These are phyloP conservation scores for Laupala kohalensis DNA, from an alignment of 1,140 invertebrate genomes.

Conservation along the genomic window DNA sequence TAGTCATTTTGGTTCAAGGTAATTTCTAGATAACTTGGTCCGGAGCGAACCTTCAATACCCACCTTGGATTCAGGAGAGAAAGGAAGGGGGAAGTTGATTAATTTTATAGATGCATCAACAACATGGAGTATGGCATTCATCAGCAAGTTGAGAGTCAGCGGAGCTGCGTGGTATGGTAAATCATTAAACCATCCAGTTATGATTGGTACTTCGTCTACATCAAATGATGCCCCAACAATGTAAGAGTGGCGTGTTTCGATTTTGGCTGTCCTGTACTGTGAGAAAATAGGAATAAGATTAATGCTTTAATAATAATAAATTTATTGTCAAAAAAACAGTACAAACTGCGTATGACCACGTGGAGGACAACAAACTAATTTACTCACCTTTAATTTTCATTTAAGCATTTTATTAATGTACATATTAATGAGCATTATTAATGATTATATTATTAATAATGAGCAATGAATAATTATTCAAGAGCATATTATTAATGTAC, in stretches of 20 bases:
- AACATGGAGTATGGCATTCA: conserved; percentile 29
- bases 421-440: too few species aligned
- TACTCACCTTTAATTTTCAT: not conserved
- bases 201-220: not conserved
- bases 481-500: too few species aligned
- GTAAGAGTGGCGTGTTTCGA: conserved; percentile 1
- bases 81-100: conserved; percentile 44
- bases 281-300: not conserved
- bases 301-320: not conserved
- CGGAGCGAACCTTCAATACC: too few species aligned
- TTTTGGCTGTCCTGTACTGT: not conserved
- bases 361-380: not conserved
- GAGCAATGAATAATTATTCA: too few species aligned
- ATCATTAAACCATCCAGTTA: conserved; percentile 11
- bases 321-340: not conserved
- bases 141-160: conserved; percentile 28
- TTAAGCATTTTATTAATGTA: too few species aligned
- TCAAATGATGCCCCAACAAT: conserved; percentile 7
- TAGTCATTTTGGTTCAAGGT: too few species aligned
- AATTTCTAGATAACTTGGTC: too few species aligned
- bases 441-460: too few species aligned
- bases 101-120: conserved; percentile 18
- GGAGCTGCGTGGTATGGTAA: conserved; percentile 30
- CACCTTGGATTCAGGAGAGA: conserved; percentile 9
- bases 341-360: not conserved